Percentiles rank a stretch among this genome's conserved stretches.
phyloP scores from a whole-genome alignment of 2,113 vertebrate species.

The Thomomys bottae region DNA sequence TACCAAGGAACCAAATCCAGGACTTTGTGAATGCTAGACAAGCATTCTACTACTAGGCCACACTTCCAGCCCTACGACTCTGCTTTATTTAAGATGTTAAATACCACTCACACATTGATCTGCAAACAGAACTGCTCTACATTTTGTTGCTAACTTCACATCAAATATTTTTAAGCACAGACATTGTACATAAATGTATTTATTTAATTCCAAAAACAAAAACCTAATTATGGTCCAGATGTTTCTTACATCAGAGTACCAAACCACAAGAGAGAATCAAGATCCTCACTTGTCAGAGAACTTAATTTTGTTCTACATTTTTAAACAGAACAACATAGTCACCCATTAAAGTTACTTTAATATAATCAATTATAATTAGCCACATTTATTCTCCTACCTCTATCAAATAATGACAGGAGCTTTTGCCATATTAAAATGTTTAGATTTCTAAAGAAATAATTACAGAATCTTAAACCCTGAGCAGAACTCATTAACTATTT shows the following conservation, averaged over 20 bases:
- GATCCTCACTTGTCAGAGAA: slow-evolving; percentile 10
- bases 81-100: slow-evolving; percentile 32
- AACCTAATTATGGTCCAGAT: slow-evolving; percentile 5
- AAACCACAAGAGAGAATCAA: slow-evolving; percentile 9
- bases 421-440: slow-evolving; percentile 38
- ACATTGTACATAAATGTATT: slow-evolving; percentile 36
- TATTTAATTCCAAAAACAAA: slow-evolving; percentile 49
- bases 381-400: slow-evolving; percentile 40
- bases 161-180: slow-evolving; percentile 21
- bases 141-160: slow-evolving; percentile 49
- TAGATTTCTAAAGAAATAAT: slow-evolving; percentile 52
- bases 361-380: slow-evolving; percentile 50
- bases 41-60: too few relatives aligned
- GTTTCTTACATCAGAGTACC: slow-evolving; percentile 14
- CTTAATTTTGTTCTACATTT: slow-evolving; percentile 45
- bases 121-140: slow-evolving; percentile 14
- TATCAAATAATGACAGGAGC: slow-evolving; percentile 16
- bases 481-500: slow-evolving; percentile 29
- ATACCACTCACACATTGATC: slow-evolving; percentile 4
- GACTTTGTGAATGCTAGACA: too few relatives aligned
- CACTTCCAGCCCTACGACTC: too few relatives aligned
- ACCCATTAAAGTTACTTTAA: slow-evolving; percentile 45
- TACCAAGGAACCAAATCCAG: too few relatives aligned
- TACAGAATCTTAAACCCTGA: slow-evolving; percentile 14
- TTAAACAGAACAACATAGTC: slow-evolving; percentile 23